phyloP scores from a whole-genome alignment of 2,888 invertebrate species.

The Synanthedon tipuliformis region DNA sequence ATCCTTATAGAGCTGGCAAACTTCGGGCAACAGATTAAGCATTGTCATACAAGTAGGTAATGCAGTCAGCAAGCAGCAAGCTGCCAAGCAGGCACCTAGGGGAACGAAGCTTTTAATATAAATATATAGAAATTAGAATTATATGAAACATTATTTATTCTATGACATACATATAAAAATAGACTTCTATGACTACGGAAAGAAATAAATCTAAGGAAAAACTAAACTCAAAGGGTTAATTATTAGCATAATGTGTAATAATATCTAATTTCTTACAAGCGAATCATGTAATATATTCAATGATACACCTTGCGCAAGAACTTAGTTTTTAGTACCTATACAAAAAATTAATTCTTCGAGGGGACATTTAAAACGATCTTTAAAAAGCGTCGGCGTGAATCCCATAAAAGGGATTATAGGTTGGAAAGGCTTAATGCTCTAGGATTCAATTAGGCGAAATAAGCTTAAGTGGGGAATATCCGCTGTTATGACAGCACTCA shows the following conservation, averaged over 20 bases:
- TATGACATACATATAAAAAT: too few relatives aligned
- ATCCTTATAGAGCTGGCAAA: too few relatives aligned
- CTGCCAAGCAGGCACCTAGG: too few relatives aligned
- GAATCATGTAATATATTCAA: conserved; percentile 1
- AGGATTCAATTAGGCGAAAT: conserved; percentile 69
- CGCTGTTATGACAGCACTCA: conserved; percentile 65
- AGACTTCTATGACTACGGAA: too few relatives aligned
- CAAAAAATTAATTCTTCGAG: conserved; percentile 42
- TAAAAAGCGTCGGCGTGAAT: conserved; percentile 59
- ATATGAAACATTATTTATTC: too few relatives aligned
- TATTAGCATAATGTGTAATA: not conserved
- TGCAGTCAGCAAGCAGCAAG: too few relatives aligned
- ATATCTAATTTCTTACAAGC: conserved; percentile 15
- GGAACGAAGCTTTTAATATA: too few relatives aligned
- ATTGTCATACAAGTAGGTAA: too few relatives aligned
- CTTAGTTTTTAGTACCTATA: conserved; percentile 14
- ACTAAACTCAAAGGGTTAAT: too few relatives aligned
- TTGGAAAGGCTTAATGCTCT: conserved; percentile 55
- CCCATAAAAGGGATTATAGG: conserved; percentile 63
- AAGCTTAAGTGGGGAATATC: conserved; percentile 66
- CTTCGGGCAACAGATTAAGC: too few relatives aligned
- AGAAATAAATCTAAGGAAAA: too few relatives aligned
- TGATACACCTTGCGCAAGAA: conserved; percentile 29
- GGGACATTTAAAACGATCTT: conserved; percentile 39
- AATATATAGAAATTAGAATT: too few relatives aligned